A percentile compares a stretch with the other conserved stretches of the same genome.
Conservation (phyloP, 1,140 invertebrate species). For the Brachionus sp. region DNA sequence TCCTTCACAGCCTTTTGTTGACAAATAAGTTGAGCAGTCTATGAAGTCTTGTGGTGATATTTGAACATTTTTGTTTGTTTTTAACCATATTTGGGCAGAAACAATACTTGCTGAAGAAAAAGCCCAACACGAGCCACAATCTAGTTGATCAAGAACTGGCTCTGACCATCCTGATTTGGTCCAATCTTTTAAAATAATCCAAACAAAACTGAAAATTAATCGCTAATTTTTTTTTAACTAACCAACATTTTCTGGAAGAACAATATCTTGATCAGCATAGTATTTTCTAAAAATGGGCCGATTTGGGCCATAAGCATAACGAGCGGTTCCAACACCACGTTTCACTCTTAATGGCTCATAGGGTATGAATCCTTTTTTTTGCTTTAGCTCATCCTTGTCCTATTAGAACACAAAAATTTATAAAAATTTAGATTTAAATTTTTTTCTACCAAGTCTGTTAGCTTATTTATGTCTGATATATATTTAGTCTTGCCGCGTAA, state of each 20-base stretch:
- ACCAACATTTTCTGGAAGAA: not conserved
- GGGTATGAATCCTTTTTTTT: not conserved
- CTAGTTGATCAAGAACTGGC: conserved; percentile 35
- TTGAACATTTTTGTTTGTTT: conserved; percentile 49
- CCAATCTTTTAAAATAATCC: conserved; percentile 17
- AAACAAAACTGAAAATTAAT: not conserved
- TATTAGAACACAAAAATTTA: not conserved
- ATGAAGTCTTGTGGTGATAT: conserved; percentile 54
- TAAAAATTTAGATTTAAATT: not conserved
- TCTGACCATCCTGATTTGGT: not conserved
- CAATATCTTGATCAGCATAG: not conserved
- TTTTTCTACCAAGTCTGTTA: not conserved
- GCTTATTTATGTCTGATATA: not conserved
- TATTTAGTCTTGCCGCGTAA: not conserved
- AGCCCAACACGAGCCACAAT: conserved; percentile 46
- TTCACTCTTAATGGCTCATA: not conserved
- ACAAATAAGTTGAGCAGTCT: conserved; percentile 50
- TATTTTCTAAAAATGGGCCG: not conserved
- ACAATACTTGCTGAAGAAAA: conserved; percentile 49
- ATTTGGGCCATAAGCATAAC: not conserved
- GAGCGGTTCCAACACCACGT: not conserved
- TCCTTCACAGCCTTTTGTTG: conserved; percentile 54
- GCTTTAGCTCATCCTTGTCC: not conserved
- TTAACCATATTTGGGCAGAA: conserved; percentile 50
- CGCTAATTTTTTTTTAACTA: not conserved